Percentiles rank a stretch among this genome's conserved stretches.
Conservation (phyloP, 1,140 invertebrate species). For the Heliconius nattereri region DNA sequence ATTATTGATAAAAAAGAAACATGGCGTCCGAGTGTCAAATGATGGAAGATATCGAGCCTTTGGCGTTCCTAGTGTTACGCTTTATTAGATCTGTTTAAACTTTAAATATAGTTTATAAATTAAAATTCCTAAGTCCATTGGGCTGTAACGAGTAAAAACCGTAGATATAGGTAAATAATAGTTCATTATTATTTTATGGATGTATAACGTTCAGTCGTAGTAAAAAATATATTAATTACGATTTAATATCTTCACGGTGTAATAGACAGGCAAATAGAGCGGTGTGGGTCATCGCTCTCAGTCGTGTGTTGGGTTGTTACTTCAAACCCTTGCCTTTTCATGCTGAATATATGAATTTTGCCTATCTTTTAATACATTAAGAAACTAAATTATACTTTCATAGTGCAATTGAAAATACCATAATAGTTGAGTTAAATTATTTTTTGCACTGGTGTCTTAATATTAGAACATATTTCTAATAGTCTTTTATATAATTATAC, state of each 20-base stretch:
- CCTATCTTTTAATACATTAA: too few relatives aligned
- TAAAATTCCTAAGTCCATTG: not conserved
- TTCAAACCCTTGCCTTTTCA: not conserved
- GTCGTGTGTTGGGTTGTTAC: not conserved
- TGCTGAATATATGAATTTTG: not conserved
- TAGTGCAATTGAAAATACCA: too few relatives aligned
- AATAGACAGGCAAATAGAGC: not conserved
- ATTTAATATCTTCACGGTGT: constrained; percentile 1
- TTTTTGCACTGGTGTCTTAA: too few relatives aligned
- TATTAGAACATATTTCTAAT: too few relatives aligned
- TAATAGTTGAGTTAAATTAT: too few relatives aligned
- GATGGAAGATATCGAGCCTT: constrained; percentile 34
- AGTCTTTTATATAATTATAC: too few relatives aligned
- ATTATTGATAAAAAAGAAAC: constrained; percentile 32
- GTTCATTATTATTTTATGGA: constrained; percentile 6
- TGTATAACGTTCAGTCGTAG: not conserved
- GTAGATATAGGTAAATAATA: not conserved
- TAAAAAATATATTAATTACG: constrained; percentile 3
- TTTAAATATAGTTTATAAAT: not conserved
- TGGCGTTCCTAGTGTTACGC: constrained; percentile 8
- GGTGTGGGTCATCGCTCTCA: constrained; percentile 6
- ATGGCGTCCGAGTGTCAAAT: constrained; percentile 43
- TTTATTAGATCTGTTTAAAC: not conserved
- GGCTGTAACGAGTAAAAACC: not conserved
- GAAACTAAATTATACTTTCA: too few relatives aligned